A percentile compares a stretch with the other conserved stretches of the same genome.
phyloP scores from a whole-genome alignment of 2,113 vertebrate genomes.

The Salvelinus fontinalis region DNA sequence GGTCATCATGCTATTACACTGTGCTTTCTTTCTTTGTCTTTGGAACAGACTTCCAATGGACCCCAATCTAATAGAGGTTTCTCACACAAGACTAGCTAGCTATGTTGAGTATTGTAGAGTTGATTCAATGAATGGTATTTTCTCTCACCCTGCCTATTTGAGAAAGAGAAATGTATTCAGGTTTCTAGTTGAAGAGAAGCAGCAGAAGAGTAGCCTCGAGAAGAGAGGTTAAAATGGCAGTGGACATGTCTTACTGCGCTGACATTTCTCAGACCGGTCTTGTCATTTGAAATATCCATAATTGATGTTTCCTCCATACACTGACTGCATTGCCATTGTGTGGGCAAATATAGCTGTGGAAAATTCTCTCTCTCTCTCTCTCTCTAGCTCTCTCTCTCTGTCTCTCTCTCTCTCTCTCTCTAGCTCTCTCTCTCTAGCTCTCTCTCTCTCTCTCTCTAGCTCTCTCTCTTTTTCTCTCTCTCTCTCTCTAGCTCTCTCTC shows the following conservation, averaged over 20 bases:
- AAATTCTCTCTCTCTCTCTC: background rate
- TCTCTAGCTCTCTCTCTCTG: too few species aligned
- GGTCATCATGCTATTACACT: background rate
- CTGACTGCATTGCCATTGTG: background rate
- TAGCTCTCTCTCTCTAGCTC: too few species aligned
- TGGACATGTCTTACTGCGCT: slow-evolving; percentile 39
- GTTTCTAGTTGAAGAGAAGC: slow-evolving; percentile 16
- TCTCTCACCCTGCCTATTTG: background rate
- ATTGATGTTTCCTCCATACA: slow-evolving; percentile 36
- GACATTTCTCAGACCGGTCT: slow-evolving; percentile 56
- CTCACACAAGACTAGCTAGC: too few species aligned
- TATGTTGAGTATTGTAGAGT: background rate
- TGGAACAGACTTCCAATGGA: background rate
- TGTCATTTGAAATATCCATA: slow-evolving; percentile 54
- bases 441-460: too few species aligned
- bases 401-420: too few species aligned
- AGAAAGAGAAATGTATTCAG: background rate
- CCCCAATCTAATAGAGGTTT: too few species aligned
- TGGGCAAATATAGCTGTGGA: background rate
- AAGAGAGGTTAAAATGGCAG: slow-evolving; percentile 44
- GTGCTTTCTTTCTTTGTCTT: background rate
- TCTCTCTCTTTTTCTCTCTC: too few species aligned
- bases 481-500: too few species aligned
- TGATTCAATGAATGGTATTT: background rate
- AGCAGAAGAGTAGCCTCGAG: slow-evolving; percentile 9